Evolutionary conservation across 2,888 invertebrate species (phyloP), one percentile per base, ranked within the genome.

Genomic region (Eupithecia subumbrata): DNA sequence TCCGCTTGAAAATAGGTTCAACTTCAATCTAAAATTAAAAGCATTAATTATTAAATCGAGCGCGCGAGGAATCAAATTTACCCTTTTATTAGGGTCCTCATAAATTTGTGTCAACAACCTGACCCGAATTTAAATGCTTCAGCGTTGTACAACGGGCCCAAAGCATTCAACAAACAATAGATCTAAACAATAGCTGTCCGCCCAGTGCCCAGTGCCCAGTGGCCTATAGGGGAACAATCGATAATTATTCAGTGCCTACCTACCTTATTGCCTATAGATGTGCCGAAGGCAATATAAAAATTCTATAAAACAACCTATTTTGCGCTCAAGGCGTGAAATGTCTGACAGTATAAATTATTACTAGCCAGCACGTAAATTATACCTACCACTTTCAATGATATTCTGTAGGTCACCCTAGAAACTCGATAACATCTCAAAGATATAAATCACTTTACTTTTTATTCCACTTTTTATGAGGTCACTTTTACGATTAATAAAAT

Each of bases 31-130:
- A 25, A 70, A 71, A 74, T 73, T 45, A 74, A 63, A 72, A n/a
- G 12, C 66, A 75, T 75, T 71, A 76, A 80, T 67, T 76, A 78
- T 81, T 76, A 76, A 76, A 73, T 76, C 68, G 48, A 64, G 72
- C 60, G 72, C 74, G 71, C 77, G 80, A 81, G 82, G 87, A 89
- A 90, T 88, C 84, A 87, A 84, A 86, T 67, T 85, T 85, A 86
- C 86, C 87, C 87, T 87, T 89, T 88, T 87, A 67, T 67, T 88
- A 88, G 88, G 87, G 86, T 89, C 86, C 88, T 90, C 90, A 90
- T 92, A 93, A 93, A 93, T 93, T 92, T 90, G 87, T 91, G 92
- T 92, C 92, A 91, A 90, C 91, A 89, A 87, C 89, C 89, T 90
- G 91, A 91, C 92, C 92, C 89, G 88, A 91, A 92, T 92, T 92